Conservation (phyloP, 2,797 vertebrate genomes). For the Remorina albescens region DNA sequence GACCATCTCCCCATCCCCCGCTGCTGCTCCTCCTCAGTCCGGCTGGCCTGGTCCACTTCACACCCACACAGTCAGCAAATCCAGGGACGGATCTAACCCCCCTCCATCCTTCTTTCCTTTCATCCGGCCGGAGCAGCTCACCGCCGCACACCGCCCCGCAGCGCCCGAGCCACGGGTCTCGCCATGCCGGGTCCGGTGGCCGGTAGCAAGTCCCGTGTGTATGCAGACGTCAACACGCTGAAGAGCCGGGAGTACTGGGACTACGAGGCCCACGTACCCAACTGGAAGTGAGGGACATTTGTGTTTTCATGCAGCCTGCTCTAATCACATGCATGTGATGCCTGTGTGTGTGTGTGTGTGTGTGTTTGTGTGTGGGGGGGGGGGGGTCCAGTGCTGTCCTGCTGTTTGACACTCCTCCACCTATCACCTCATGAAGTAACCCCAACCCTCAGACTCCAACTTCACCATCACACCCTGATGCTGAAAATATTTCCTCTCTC, state of each 20-base stretch:
- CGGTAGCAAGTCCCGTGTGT: conserved; percentile 97
- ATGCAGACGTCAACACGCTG: conserved; percentile 97
- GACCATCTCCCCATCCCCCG: neutral
- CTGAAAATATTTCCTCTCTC: neutral
- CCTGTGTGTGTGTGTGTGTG: conserved; percentile 24
- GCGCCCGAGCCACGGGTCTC: conserved; percentile 86
- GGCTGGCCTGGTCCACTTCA: conserved; percentile 30
- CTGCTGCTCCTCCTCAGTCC: neutral
- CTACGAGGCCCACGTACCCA: conserved; percentile 96
- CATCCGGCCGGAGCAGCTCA: conserved; percentile 44
- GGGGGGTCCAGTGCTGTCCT: no score
- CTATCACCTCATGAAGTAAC: no score
- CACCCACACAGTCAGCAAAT: conserved; percentile 27
- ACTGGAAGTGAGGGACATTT: conserved; percentile 92
- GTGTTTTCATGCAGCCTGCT: conserved; percentile 13
- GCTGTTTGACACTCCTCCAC: conserved; percentile 30
- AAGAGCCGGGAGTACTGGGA: conserved; percentile 99
- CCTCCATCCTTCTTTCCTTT: neutral
- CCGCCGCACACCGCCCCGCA: conserved; percentile 51
- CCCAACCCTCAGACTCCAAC: neutral
- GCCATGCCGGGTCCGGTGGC: conserved; percentile 97
- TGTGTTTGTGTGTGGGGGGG: conserved; percentile 40
- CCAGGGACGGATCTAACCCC: neutral
- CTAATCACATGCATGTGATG: conserved; percentile 31
- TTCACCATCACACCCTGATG: neutral